Percentiles rank a stretch among this genome's conserved stretches.
Evolutionary conservation across 2,797 vertebrate genomes (phyloP).

Genomic region (Gymnopithys bicolor): DNA sequence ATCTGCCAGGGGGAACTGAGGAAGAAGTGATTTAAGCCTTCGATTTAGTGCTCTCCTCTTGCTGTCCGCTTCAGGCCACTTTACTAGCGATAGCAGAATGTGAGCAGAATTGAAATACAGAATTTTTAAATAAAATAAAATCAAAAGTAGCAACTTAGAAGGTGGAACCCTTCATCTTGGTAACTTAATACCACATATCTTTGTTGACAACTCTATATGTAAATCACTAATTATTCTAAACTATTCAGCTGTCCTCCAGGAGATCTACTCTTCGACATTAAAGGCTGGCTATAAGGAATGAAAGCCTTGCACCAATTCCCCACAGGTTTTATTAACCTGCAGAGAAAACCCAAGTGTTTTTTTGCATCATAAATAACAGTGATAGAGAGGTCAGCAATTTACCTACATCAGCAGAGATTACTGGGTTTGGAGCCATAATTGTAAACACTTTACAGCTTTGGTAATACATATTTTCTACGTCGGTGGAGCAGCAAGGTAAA

Average conservation of each 20-base stretch:
- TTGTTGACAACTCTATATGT: constrained; percentile 49
- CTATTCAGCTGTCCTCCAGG: constrained; percentile 25
- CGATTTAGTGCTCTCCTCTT: constrained; percentile 69
- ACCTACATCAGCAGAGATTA: constrained; percentile 2
- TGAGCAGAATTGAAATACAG: constrained; percentile 70
- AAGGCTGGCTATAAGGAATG: constrained; percentile 52
- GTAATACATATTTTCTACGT: neutral
- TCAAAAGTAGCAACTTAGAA: neutral
- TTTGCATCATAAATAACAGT: constrained; percentile 23
- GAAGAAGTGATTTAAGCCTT: constrained; percentile 78
- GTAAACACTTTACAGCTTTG: neutral
- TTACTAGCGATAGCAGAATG: constrained; percentile 50
- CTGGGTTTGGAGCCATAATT: constrained; percentile 2
- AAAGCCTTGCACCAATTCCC: constrained; percentile 4
- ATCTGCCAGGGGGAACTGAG: constrained; percentile 65
- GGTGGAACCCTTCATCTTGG: neutral
- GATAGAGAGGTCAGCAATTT: constrained; percentile 35
- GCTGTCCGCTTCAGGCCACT: constrained; percentile 71
- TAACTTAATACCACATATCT: constrained; percentile 25
- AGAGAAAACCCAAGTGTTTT: neutral
- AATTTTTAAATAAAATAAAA: constrained; percentile 32
- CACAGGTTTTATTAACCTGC: constrained; percentile 48
- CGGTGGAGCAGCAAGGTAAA: neutral
- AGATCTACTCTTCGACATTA: constrained; percentile 45
- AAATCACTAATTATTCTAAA: constrained; percentile 54